These are phyloP conservation scores for Propithecus coquereli DNA, from an alignment of 2,113 vertebrate genomes.

Conservation along the genomic window DNA sequence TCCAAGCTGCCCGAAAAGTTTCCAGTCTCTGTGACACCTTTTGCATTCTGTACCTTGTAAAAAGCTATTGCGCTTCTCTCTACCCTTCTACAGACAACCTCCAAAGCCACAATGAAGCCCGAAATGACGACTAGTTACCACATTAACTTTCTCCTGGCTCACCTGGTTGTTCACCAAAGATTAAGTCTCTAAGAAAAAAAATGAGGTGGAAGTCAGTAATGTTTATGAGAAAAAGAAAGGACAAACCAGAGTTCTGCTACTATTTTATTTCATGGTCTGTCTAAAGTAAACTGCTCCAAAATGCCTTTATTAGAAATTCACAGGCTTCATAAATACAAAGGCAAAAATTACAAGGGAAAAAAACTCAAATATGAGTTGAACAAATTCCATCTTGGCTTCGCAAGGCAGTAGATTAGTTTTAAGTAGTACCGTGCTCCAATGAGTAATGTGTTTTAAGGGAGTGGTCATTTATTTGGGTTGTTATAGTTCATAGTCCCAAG, in stretches of 20 bases:
- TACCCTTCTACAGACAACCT: neutral
- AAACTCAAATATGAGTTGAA: constrained; percentile 22
- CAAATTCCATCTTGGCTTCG: constrained; percentile 47
- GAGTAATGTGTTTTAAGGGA: constrained; percentile 65
- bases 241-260: neutral
- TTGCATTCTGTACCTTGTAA: neutral
- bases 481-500: constrained; percentile 69
- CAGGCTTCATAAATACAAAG: constrained; percentile 11
- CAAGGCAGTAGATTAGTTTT: constrained; percentile 41
- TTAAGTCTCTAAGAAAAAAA: neutral
- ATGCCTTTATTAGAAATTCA: neutral
- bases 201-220: neutral
- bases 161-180: neutral
- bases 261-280: constrained; percentile 17
- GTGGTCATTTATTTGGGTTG: constrained; percentile 63
- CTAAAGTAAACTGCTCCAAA: constrained; percentile 38
- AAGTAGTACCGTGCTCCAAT: constrained; percentile 29
- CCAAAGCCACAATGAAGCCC: neutral
- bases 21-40: neutral
- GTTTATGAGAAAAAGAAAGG: constrained; percentile 15
- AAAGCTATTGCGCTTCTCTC: neutral
- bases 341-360: neutral
- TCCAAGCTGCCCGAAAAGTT: neutral
- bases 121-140: neutral
- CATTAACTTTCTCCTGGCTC: constrained; percentile 14